Percentiles rank a stretch among this genome's conserved stretches.
These are phyloP conservation scores for Eupithecia abbreviata DNA, from an alignment of 2,888 invertebrate species.

Conservation along the genomic window DNA sequence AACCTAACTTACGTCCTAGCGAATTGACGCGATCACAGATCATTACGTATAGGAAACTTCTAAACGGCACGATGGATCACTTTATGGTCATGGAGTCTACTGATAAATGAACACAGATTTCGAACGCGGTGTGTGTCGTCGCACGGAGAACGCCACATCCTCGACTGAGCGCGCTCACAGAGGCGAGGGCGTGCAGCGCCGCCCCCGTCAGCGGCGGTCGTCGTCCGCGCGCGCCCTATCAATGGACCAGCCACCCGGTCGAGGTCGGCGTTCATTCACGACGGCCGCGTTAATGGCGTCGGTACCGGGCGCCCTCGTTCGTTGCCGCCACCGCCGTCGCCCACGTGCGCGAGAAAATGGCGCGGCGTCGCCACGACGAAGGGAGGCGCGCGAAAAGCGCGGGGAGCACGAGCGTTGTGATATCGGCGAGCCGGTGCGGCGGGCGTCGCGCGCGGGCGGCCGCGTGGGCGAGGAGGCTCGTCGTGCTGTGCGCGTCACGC, in stretches of 20 bases:
- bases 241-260: constrained; percentile 78
- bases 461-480: constrained; percentile 79
- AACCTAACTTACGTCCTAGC: constrained; percentile 67
- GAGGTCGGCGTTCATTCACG: constrained; percentile 82
- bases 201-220: constrained; percentile 76
- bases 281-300: constrained; percentile 79
- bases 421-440: constrained; percentile 60
- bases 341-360: constrained; percentile 83
- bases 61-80: constrained; percentile 64
- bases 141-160: constrained; percentile 80
- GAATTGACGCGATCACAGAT: constrained; percentile 80
- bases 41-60: constrained; percentile 69
- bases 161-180: constrained; percentile 84
- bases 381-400: constrained; percentile 82
- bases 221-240: constrained; percentile 79
- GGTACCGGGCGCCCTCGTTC: constrained; percentile 73
- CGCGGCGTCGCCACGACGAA: constrained; percentile 79
- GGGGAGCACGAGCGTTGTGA: constrained; percentile 76
- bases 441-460: constrained; percentile 58
- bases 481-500: constrained; percentile 58
- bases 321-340: constrained; percentile 66
- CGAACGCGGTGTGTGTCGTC: constrained; percentile 75
- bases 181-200: constrained; percentile 77
- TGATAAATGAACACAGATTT: constrained; percentile 82
- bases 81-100: constrained; percentile 66